Percentiles rank a stretch among this genome's conserved stretches.
These are phyloP conservation scores for Lacerta viridis DNA, from an alignment of 2,797 vertebrate species.

Conservation along the genomic window DNA sequence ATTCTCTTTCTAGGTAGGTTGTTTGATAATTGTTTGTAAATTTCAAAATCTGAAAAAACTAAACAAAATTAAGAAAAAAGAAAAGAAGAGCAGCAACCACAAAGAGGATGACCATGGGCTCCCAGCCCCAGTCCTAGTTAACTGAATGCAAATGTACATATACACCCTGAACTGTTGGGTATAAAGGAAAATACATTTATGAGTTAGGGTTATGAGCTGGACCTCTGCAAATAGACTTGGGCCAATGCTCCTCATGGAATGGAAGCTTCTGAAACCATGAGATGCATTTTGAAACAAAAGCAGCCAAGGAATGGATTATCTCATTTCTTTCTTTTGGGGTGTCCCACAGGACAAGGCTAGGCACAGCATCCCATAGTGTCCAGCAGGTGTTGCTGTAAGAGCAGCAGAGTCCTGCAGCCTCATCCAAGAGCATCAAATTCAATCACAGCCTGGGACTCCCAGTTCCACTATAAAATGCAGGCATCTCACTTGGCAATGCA, in stretches of 20 bases:
- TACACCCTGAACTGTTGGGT: background rate
- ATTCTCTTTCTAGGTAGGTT: too few species aligned
- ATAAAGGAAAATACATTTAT: background rate
- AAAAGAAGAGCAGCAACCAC: background rate
- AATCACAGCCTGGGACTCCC: conserved; percentile 37
- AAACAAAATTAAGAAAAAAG: background rate
- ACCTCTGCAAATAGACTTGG: background rate
- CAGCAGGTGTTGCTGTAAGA: conserved; percentile 74
- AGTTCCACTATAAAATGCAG: conserved; percentile 54
- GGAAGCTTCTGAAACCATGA: background rate
- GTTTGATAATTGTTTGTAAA: too few species aligned
- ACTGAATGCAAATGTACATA: background rate
- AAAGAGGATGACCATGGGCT: background rate
- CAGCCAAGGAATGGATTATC: background rate
- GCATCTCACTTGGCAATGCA: conserved; percentile 53
- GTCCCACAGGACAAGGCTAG: background rate
- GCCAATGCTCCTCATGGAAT: background rate
- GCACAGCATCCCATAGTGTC: conserved; percentile 15
- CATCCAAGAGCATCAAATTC: background rate
- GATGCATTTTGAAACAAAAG: background rate
- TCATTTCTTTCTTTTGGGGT: background rate
- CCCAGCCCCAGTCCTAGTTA: background rate
- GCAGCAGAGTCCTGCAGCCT: conserved; percentile 49
- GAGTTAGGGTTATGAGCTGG: background rate
- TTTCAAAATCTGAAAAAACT: background rate